Evolutionary conservation across 2,797 vertebrate species (phyloP).

Genomic region (Ctenosaura bakeri): DNA sequence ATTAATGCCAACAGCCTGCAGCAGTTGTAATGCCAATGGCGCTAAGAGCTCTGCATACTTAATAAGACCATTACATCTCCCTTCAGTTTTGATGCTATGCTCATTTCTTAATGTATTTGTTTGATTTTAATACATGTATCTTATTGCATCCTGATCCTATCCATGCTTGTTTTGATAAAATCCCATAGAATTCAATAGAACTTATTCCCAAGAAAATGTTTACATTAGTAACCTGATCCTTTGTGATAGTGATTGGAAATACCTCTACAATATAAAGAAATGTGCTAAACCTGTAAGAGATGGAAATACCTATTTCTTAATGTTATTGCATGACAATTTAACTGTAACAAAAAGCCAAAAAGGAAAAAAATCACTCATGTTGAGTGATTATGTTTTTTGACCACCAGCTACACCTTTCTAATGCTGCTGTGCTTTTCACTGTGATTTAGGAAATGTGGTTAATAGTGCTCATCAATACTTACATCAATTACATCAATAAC

Average conservation of each 20-base stretch:
- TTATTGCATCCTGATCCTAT: neutral
- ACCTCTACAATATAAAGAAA: neutral
- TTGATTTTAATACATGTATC: neutral
- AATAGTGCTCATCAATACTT: neutral
- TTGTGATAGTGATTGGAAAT: neutral
- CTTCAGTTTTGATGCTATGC: neutral
- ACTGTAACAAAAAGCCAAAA: neutral
- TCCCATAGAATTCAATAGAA: neutral
- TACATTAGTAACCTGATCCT: neutral
- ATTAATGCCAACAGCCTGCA: slow-evolving; percentile 7
- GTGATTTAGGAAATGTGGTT: slow-evolving; percentile 11
- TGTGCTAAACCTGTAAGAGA: neutral
- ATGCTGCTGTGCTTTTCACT: neutral
- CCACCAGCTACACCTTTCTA: neutral
- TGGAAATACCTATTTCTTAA: slow-evolving; percentile 22
- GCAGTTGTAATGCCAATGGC: fast-evolving
- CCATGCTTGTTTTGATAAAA: neutral
- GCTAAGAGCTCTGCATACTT: neutral
- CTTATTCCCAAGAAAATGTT: neutral
- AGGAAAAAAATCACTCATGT: neutral
- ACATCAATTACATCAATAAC: neutral
- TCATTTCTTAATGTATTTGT: neutral
- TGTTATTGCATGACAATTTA: neutral
- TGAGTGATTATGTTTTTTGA: neutral
- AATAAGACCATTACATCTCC: neutral